Conservation (phyloP, 2,797 vertebrate species). For the Lacerta viridis region DNA sequence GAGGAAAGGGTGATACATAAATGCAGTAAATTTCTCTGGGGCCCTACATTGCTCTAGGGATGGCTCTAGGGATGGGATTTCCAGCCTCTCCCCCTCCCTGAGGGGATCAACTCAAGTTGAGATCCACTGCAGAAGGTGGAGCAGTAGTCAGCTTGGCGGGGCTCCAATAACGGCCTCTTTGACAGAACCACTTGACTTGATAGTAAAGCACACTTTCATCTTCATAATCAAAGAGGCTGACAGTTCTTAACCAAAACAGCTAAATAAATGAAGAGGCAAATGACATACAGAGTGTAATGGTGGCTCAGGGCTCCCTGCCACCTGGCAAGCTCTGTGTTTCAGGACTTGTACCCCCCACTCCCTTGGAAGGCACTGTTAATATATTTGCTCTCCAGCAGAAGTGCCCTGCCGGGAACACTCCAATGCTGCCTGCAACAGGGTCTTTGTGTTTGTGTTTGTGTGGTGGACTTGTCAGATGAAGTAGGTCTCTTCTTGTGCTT, state of each 20-base stretch:
- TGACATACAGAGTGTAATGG: background rate
- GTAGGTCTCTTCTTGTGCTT: background rate
- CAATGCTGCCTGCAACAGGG: fast-evolving
- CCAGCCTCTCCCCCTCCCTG: background rate
- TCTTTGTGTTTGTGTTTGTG: background rate
- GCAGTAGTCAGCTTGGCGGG: background rate
- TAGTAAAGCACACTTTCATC: background rate
- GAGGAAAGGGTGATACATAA: background rate
- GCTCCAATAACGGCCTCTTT: background rate
- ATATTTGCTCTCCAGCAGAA: conserved; percentile 21
- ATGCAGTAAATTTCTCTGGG: background rate
- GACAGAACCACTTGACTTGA: background rate
- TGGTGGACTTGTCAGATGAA: background rate
- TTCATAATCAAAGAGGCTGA: conserved; percentile 6
- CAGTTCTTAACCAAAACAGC: conserved; percentile 11
- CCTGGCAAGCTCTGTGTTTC: background rate
- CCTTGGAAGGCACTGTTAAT: background rate
- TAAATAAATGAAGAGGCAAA: conserved; percentile 12
- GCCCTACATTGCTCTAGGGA: background rate
- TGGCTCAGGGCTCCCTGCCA: fast-evolving
- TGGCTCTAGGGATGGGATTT: background rate
- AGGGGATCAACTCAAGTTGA: background rate
- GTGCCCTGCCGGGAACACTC: background rate
- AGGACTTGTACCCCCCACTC: background rate
- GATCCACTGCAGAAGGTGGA: background rate